phyloP scores from a whole-genome alignment of 2,797 vertebrate genomes.

The Lagocephalus sceleratus region DNA sequence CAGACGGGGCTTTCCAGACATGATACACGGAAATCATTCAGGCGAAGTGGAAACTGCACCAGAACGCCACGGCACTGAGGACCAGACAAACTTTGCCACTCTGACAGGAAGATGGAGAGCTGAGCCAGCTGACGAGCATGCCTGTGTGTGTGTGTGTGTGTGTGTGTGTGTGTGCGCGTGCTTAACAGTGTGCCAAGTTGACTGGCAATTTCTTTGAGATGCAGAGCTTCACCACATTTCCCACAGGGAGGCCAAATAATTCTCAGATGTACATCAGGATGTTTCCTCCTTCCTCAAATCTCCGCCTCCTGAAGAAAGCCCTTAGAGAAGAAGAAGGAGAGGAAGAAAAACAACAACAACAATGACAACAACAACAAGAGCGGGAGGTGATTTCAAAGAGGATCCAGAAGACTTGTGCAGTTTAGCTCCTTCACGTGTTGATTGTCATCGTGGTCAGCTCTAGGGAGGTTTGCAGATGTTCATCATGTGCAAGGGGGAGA shows the following conservation, averaged over 20 bases:
- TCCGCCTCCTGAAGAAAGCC: conserved; percentile 51
- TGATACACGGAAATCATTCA: conserved; percentile 15
- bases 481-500: conserved; percentile 39
- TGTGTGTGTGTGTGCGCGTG: conserved; percentile 37
- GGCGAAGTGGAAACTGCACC: conserved; percentile 1
- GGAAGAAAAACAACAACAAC: conserved; percentile 14
- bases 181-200: conserved; percentile 64
- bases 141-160: conserved; percentile 12
- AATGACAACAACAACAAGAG: no score
- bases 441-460: conserved; percentile 57
- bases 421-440: conserved; percentile 36
- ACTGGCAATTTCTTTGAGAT: conserved; percentile 71
- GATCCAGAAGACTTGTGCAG: conserved; percentile 39
- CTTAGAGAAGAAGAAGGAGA: conserved; percentile 35
- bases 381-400: conserved; percentile 24
- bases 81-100: conserved; percentile 49
- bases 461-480: conserved; percentile 64
- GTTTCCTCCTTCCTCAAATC: conserved; percentile 8
- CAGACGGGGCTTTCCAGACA: conserved; percentile 28
- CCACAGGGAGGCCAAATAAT: conserved; percentile 68
- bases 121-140: conserved; percentile 38
- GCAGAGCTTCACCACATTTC: conserved; percentile 60
- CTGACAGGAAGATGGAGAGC: conserved; percentile 32
- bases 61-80: conserved; percentile 10
- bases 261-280: conserved; percentile 72